A percentile compares a stretch with the other conserved stretches of the same genome.
Conservation (phyloP, 2,113 vertebrate genomes). For the Heterotilapia buettikoferi region DNA sequence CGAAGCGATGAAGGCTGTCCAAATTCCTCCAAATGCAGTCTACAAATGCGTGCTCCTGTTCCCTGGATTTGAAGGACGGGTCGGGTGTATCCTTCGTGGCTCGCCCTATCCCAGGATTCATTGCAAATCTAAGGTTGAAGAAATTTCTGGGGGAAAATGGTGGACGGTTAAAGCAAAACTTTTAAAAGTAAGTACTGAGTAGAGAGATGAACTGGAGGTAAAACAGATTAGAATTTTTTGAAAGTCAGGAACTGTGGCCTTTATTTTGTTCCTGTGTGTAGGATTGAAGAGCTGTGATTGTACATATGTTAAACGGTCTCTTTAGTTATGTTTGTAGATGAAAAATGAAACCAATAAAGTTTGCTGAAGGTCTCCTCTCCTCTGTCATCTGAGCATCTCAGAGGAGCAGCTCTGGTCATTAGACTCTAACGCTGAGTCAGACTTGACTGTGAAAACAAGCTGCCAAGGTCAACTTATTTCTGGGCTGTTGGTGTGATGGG, state of each 20-base stretch:
- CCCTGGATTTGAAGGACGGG: neutral
- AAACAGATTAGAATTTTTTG: rapidly evolving
- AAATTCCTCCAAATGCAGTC: neutral
- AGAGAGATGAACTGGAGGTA: neutral
- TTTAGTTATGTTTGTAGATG: rapidly evolving
- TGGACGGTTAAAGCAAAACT: neutral
- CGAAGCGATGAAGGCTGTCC: neutral
- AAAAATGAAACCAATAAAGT: neutral
- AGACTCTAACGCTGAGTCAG: constrained; percentile 33
- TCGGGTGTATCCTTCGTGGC: neutral
- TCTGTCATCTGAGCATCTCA: neutral
- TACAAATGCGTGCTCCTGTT: neutral
- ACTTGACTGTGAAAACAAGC: neutral
- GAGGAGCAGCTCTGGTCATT: constrained; percentile 19
- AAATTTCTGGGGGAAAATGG: neutral
- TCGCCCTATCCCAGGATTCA: rapidly evolving
- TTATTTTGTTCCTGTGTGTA: rapidly evolving
- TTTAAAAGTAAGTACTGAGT: neutral
- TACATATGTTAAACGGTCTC: neutral
- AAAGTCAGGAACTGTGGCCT: neutral
- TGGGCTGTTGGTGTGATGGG: neutral
- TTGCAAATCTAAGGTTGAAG: neutral
- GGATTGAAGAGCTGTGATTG: neutral
- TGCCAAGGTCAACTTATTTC: constrained; percentile 19
- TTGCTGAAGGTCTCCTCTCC: neutral